Percentiles rank a stretch among this genome's conserved stretches.
phyloP scores from a whole-genome alignment of 2,113 vertebrate species.

The Cathartes aura region DNA sequence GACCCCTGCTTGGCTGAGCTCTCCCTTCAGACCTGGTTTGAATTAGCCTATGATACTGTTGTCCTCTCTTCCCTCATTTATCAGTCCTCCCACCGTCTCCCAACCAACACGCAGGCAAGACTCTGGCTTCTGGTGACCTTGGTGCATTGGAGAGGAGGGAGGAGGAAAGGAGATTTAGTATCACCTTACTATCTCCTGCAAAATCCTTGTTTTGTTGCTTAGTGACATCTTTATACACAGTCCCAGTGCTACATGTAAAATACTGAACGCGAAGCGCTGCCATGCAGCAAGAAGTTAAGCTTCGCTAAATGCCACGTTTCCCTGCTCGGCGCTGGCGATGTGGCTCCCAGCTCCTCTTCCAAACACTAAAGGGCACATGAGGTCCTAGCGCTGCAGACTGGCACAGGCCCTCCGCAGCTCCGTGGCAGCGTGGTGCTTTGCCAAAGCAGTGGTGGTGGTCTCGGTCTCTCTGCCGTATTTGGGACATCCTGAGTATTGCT shows the following conservation, averaged over 20 bases:
- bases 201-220: constrained; percentile 31
- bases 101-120: not conserved
- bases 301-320: not conserved
- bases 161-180: not conserved
- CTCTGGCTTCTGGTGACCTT: not conserved
- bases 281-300: not conserved
- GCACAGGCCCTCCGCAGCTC: not conserved
- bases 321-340: not conserved
- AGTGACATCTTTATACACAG: not conserved
- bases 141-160: not conserved
- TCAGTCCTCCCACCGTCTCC: not conserved
- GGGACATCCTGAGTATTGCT: not conserved
- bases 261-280: not conserved
- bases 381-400: not conserved
- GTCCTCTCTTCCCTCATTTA: not conserved
- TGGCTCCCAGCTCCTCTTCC: not conserved
- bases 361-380: not conserved
- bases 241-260: not conserved
- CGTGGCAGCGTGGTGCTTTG: too few species aligned
- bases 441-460: not conserved
- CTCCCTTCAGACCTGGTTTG: not conserved
- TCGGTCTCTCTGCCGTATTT: accelerated
- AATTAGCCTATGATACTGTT: not conserved
- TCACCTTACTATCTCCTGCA: not conserved
- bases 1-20: not conserved